Evolutionary conservation across 2,888 invertebrate genomes (phyloP), one percentile per base, ranked within the genome.

Genomic region (Drosophila antonietae): DNA sequence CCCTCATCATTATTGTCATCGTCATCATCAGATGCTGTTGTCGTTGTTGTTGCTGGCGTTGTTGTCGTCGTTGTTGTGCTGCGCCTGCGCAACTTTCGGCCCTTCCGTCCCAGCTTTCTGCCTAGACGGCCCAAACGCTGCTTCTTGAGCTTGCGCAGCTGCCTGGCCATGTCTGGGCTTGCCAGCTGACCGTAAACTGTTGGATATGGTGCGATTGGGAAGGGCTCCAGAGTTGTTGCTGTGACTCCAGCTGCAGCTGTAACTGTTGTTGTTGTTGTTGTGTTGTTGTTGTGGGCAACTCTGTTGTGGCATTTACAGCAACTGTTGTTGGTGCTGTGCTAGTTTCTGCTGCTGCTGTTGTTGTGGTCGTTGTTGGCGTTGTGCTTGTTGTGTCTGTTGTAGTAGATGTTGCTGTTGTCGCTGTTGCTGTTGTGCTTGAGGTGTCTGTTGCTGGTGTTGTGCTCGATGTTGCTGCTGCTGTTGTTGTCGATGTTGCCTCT

Each of bases 61-160:
- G 60, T 41, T 28, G 66, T 41, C 15, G 78, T 55, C 41, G 76
- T 59, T 7, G 73, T 74, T 55, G 74, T 71, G 43, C 56, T 71
- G 64, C 86, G 88, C 23, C 76, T 70, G 28, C 82, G 69, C 5
- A 10, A 23, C 41, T 64, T 84, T 14, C 82, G 67, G 23, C 88
- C 84, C 23, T 57, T 73, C 23, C 81, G 82, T 0, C 85, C 82
- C 7, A 2, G 8, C n/a, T 41, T 41, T 8, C n/a, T 41, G 41
- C 41, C 41, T 14, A 41, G 7, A 1, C 85, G 83, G 7, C 70
- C 73, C 23, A 59, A 52, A 1, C 82, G 73, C 9, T 23, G 14
- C 49, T 55, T 71, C 8, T 55, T 61, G 10, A 47, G 18, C 5
- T 59, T 77, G 9, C 63, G 58, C 53, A 59, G 15, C 4, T 58